Percentiles rank a stretch among this genome's conserved stretches.
Conservation (phyloP, 1,140 invertebrate genomes). For the Nasonia giraulti region DNA sequence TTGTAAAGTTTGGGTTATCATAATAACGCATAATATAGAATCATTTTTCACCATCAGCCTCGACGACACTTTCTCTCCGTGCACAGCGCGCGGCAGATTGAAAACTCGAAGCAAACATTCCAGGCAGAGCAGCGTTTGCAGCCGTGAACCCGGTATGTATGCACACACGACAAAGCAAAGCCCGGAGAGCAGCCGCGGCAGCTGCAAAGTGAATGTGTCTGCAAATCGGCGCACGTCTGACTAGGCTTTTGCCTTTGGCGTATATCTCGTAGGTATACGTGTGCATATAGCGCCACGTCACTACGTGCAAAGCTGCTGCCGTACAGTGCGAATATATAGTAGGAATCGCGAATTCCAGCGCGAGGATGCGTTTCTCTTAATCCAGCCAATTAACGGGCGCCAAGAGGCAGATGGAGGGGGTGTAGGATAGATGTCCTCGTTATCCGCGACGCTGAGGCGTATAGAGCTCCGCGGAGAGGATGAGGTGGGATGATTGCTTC, state of each 20-base stretch:
- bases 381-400: constrained; percentile 40
- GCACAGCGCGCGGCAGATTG: background rate
- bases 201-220: constrained; percentile 11
- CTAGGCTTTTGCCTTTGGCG: constrained; percentile 10
- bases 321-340: background rate
- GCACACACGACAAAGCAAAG: background rate
- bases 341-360: constrained; percentile 22
- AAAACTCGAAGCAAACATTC: background rate
- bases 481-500: background rate
- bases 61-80: too few relatives aligned
- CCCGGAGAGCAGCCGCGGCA: background rate
- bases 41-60: too few relatives aligned
- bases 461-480: too few relatives aligned
- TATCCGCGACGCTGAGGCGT: background rate
- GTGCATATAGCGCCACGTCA: background rate
- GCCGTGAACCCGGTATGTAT: background rate
- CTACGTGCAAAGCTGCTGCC: background rate
- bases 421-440: constrained; percentile 39
- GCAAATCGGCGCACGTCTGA: constrained; percentile 15
- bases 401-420: background rate
- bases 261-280: background rate
- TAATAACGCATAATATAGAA: too few relatives aligned
- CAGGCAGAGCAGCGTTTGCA: background rate
- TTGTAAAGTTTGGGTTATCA: too few relatives aligned
- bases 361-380: constrained; percentile 40